A percentile compares a stretch with the other conserved stretches of the same genome.
Conservation (phyloP, 2,797 vertebrate species). For the Smutsia gigantea region DNA sequence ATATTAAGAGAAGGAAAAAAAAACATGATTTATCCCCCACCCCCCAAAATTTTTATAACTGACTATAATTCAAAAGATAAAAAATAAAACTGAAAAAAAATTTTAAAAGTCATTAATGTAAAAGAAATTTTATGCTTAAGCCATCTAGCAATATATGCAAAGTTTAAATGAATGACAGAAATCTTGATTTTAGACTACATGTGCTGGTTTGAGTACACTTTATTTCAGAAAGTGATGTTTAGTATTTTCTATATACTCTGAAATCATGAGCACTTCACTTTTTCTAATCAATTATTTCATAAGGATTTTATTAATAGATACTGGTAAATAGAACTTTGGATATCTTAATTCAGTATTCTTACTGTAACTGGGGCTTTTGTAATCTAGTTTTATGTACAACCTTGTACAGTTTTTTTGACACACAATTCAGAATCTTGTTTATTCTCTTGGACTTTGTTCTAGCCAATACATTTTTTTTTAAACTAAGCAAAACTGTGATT, state of each 20-base stretch:
- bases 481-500: constrained; percentile 84
- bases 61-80: constrained; percentile 25
- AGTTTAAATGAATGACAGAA: constrained; percentile 72
- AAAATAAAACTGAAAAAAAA: neutral
- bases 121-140: constrained; percentile 56
- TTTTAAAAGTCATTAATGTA: constrained; percentile 24
- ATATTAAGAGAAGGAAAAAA: neutral
- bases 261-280: constrained; percentile 77
- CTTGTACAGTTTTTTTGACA: constrained; percentile 83
- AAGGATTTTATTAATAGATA: constrained; percentile 77
- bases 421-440: constrained; percentile 80
- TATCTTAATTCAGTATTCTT: constrained; percentile 75
- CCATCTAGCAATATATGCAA: constrained; percentile 65
- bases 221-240: constrained; percentile 63
- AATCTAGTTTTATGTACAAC: constrained; percentile 79
- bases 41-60: constrained; percentile 1
- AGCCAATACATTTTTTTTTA: constrained; percentile 81
- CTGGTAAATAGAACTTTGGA: constrained; percentile 70
- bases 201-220: constrained; percentile 70
- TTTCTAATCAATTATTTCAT: constrained; percentile 79
- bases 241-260: constrained; percentile 74
- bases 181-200: constrained; percentile 36
- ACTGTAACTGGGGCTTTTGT: constrained; percentile 75
- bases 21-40: neutral
- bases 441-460: constrained; percentile 82